Evolutionary conservation across 2,888 invertebrate species (phyloP), one percentile per base, ranked within the genome.

Genomic region (Gortyna flavago): DNA sequence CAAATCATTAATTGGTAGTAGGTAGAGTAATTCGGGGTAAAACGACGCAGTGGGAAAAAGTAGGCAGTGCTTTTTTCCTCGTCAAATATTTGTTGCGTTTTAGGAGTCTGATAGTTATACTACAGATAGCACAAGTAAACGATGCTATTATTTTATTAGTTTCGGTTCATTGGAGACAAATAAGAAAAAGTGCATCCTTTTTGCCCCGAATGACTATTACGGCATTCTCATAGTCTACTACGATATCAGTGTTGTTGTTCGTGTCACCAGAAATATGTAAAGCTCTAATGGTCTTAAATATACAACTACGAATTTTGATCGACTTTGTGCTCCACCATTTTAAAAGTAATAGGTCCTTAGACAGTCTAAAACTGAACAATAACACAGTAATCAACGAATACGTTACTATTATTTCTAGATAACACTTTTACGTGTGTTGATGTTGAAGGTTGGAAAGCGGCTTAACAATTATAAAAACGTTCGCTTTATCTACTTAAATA

Each of bases 401-500:
- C n/a, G 48, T 8, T 48, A 57, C 1, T 54, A 64, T 41, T 80
- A 81, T 80, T 78, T 75, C 72, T 80, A 71, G 41, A 72, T 84
- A 71, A 71, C 38, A 73, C 64, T 38, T 79, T 78, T 48, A 69
- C 80, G 72, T 80, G 68, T 65, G 29, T 29, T 38, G 38, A 44
- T 32, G 44, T 51, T 25, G 84, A 85, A 85, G 78, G 80, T 79
- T 84, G 62, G 62, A 84, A 83, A 81, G 71, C 16, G 41, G 72
- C 64, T 51, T 13, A 35, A 25, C 18, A 3, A 11, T 35, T 72
- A 35, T 21, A 25, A n/a, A 69, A 69, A 59, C 69, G 21, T 69
- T 35, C 35, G 25, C 57, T n/a, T 35, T 57, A 59, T 59, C n/a
- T 73, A 74, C 13, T 44, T 29, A 25, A 48, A 59, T 29, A 44